A percentile compares a stretch with the other conserved stretches of the same genome.
These are phyloP conservation scores for Rugalucina vietnamica DNA, from an alignment of 2,888 invertebrate genomes.

Conservation along the genomic window DNA sequence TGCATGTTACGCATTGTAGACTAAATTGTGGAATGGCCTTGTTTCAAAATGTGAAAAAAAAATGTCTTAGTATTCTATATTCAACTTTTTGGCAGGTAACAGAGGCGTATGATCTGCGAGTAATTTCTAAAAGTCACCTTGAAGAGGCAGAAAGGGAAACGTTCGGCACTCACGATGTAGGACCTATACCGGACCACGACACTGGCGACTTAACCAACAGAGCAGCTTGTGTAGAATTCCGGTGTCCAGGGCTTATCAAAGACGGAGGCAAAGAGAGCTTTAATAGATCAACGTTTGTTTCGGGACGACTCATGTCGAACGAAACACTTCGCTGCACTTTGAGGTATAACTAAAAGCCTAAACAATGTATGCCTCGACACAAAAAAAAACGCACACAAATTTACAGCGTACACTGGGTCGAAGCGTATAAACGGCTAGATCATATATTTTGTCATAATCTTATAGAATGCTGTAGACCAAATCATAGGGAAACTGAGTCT, in stretches of 20 bases:
- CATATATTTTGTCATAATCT: too few species aligned
- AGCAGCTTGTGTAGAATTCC: not conserved
- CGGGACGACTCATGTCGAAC: not conserved
- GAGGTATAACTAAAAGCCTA: too few species aligned
- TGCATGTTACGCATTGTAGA: too few species aligned
- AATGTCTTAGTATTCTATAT: too few species aligned
- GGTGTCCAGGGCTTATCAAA: not conserved
- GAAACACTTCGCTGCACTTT: too few species aligned
- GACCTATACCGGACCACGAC: not conserved
- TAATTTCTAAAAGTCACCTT: not conserved
- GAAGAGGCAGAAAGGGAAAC: not conserved
- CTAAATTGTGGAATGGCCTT: too few species aligned
- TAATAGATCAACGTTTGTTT: not conserved
- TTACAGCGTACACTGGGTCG: too few species aligned
- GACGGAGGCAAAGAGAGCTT: not conserved
- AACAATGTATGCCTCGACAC: too few species aligned
- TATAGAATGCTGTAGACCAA: too few species aligned
- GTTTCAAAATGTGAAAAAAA: not conserved
- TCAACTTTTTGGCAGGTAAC: not conserved
- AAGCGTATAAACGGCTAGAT: too few species aligned
- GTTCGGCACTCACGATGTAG: not conserved
- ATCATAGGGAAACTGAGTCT: too few species aligned
- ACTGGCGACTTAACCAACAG: not conserved
- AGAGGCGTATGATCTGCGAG: not conserved
- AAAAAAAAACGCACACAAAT: too few species aligned